Evolutionary conservation across 2,113 vertebrate species (phyloP).

Genomic region (Blennius ocellaris): DNA sequence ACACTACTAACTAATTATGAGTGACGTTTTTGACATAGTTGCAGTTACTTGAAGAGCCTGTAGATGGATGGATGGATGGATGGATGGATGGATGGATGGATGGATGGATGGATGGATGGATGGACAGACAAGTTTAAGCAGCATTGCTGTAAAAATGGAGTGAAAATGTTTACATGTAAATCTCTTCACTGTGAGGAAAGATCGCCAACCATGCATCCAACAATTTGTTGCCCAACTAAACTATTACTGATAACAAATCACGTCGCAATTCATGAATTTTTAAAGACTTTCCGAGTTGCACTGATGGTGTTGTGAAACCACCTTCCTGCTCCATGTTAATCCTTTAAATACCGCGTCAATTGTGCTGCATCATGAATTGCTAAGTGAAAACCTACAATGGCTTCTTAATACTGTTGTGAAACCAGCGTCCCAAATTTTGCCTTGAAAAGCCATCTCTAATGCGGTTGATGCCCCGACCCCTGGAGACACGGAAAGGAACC

Average conservation of each 20-base stretch:
- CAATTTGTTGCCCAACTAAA: conserved; percentile 33
- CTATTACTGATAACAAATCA: conserved; percentile 22
- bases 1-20: no score
- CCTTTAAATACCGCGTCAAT: conserved; percentile 3
- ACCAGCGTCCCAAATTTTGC: conserved; percentile 38
- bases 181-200: no score
- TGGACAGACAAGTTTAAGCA: no score
- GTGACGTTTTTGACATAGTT: no score
- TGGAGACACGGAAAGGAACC: conserved; percentile 5
- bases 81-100: no score
- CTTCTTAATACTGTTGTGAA: conserved; percentile 24
- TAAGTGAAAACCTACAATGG: not conserved
- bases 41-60: no score
- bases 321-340: conserved; percentile 12
- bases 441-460: conserved; percentile 17
- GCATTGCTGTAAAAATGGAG: no score
- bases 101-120: no score
- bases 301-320: conserved; percentile 22
- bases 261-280: not conserved
- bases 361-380: conserved; percentile 8
- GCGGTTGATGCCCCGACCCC: conserved; percentile 14
- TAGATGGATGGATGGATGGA: no score
- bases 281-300: no score
- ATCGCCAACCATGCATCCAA: no score
- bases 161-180: no score